phyloP scores from a whole-genome alignment of 1,140 invertebrate species.

The Adelges cooleyi region DNA sequence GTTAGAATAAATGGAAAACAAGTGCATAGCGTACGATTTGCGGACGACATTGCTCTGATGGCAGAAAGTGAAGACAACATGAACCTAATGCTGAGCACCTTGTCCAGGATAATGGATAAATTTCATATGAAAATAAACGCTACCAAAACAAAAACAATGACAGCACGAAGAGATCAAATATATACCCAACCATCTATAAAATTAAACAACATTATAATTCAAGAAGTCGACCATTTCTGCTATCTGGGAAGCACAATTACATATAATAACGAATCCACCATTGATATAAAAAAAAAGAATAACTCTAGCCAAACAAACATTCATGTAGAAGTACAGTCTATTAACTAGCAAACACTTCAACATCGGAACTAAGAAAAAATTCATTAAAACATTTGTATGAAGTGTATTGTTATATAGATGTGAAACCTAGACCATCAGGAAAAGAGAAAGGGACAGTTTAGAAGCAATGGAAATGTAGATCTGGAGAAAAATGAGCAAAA shows the following conservation, averaged over 20 bases:
- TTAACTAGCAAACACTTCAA: too few relatives aligned
- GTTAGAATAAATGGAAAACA: conserved; percentile 4
- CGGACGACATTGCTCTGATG: conserved; percentile 1
- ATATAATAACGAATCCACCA: too few relatives aligned
- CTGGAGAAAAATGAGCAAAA: too few relatives aligned
- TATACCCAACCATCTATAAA: neutral
- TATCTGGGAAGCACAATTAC: too few relatives aligned
- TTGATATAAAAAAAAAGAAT: too few relatives aligned
- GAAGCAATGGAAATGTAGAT: conserved; percentile 11
- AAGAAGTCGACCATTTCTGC: too few relatives aligned
- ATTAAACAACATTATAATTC: neutral
- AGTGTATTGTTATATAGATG: neutral
- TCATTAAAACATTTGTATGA: neutral
- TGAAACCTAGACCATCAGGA: neutral
- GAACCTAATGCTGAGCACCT: neutral
- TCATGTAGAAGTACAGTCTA: too few relatives aligned
- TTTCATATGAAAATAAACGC: conserved; percentile 4
- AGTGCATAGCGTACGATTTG: neutral
- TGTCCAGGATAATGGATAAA: neutral
- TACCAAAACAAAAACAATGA: conserved; percentile 4
- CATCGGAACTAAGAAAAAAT: neutral
- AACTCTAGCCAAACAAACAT: too few relatives aligned
- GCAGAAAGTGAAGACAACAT: neutral
- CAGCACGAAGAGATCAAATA: neutral
- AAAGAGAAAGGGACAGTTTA: neutral